phyloP scores from a whole-genome alignment of 2,113 vertebrate species.

The Lontra canadensis region DNA sequence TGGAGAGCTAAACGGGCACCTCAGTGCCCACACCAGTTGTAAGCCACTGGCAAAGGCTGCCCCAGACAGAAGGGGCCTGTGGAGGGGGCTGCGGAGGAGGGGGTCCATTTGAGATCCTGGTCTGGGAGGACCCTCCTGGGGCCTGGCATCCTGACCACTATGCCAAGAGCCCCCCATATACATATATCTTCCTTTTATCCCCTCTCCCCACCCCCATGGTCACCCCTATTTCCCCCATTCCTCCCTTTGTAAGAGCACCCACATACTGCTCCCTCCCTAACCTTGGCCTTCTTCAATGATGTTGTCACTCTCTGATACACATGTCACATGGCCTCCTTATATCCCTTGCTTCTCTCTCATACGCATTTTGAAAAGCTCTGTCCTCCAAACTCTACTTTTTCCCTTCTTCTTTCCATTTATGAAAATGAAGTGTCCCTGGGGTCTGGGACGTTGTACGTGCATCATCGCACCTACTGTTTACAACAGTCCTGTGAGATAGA shows the following conservation, averaged over 20 bases:
- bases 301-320: not conserved
- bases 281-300: too few relatives aligned
- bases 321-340: fast-evolving
- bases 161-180: not conserved
- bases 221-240: fast-evolving
- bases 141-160: not conserved
- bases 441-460: not conserved
- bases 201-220: fast-evolving
- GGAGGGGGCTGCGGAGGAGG: not conserved
- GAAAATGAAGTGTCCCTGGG: not conserved
- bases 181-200: fast-evolving
- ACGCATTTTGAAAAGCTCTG: not conserved
- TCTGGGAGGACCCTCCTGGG: not conserved
- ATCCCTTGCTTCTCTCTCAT: not conserved
- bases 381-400: not conserved
- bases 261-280: fast-evolving
- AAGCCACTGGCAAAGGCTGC: not conserved
- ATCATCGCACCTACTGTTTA: not conserved
- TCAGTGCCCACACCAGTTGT: not conserved
- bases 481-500: fast-evolving
- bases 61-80: not conserved
- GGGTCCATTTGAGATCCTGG: not conserved
- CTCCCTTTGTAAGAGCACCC: not conserved
- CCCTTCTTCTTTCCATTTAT: not conserved
- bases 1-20: not conserved